Percentiles rank a stretch among this genome's conserved stretches.
These are phyloP conservation scores for Mastigias papua DNA, from an alignment of 30 jellyfish, hydroid and myxozoan genomes.

Conservation along the genomic window DNA sequence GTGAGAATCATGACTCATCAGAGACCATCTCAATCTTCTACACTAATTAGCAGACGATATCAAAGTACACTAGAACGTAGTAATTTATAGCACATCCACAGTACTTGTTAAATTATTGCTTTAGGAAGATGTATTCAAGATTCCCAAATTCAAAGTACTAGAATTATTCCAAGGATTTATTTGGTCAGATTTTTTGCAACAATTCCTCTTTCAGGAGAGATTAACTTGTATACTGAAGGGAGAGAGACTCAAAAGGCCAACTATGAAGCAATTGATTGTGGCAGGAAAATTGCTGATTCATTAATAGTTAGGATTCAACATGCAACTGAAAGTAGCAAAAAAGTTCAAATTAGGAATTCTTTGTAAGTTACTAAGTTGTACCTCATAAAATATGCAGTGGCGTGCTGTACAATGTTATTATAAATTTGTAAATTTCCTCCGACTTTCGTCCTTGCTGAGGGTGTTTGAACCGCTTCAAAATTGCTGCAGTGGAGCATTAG, in stretches of 20 bases:
- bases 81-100: too few relatives aligned
- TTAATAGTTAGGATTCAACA: conserved; percentile 27
- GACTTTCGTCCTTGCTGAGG: too few relatives aligned
- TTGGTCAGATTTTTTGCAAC: not conserved
- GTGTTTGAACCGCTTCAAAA: too few relatives aligned
- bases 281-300: conserved; percentile 38
- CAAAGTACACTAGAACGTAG: too few relatives aligned
- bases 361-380: conserved; percentile 37
- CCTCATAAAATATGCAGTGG: not conserved
- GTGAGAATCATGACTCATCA: too few relatives aligned
- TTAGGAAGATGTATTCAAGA: too few relatives aligned
- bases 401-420: too few relatives aligned
- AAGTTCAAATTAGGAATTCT: conserved; percentile 76
- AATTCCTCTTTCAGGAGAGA: conserved; percentile 73
- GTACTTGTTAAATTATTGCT: too few relatives aligned
- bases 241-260: conserved; percentile 52
- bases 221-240: conserved; percentile 76
- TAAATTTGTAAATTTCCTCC: not conserved
- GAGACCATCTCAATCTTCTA: too few relatives aligned
- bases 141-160: not conserved
- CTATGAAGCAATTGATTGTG: conserved; percentile 84
- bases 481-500: too few relatives aligned
- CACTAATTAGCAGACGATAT: too few relatives aligned
- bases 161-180: not conserved
- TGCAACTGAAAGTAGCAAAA: conserved; percentile 21